These are phyloP conservation scores for Glomeris maerens DNA, from an alignment of 1,140 invertebrate species.

Conservation along the genomic window DNA sequence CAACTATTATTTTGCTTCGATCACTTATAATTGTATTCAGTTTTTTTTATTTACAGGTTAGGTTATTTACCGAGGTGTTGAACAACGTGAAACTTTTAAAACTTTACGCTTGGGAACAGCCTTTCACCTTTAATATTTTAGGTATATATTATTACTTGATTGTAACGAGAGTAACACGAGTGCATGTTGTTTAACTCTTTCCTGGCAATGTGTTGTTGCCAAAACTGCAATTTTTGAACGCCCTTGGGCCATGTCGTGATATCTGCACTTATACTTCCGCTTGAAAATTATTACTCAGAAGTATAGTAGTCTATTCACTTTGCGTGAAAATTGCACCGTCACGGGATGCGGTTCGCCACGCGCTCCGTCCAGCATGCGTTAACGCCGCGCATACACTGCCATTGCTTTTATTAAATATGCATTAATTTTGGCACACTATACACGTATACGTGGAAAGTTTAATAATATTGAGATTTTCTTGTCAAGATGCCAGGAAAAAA, in stretches of 20 bases:
- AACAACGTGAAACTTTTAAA: constrained; percentile 58
- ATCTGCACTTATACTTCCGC: too few relatives aligned
- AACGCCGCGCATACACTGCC: too few relatives aligned
- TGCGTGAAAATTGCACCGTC: too few relatives aligned
- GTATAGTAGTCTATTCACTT: too few relatives aligned
- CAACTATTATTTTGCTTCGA: too few relatives aligned
- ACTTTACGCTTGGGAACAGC: constrained; percentile 80
- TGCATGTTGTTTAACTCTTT: not conserved
- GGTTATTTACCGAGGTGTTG: constrained; percentile 41
- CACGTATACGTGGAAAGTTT: too few relatives aligned
- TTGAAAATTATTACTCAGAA: too few relatives aligned
- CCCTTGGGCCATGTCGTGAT: too few relatives aligned
- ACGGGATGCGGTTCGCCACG: too few relatives aligned
- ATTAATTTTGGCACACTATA: not conserved
- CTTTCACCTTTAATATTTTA: constrained; percentile 45
- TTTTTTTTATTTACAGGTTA: constrained; percentile 22
- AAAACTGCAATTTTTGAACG: not conserved
- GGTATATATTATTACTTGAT: constrained; percentile 26
- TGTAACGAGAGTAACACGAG: not conserved
- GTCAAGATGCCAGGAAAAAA: constrained; percentile 38
- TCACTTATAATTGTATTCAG: constrained; percentile 3
- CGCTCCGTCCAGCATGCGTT: too few relatives aligned
- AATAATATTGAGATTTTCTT: not conserved
- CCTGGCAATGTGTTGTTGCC: not conserved
- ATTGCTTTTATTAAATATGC: not conserved